Base-by-base conservation (phyloP, 1,140 invertebrate species). In the Drosophila sturtevanti region DNA sequence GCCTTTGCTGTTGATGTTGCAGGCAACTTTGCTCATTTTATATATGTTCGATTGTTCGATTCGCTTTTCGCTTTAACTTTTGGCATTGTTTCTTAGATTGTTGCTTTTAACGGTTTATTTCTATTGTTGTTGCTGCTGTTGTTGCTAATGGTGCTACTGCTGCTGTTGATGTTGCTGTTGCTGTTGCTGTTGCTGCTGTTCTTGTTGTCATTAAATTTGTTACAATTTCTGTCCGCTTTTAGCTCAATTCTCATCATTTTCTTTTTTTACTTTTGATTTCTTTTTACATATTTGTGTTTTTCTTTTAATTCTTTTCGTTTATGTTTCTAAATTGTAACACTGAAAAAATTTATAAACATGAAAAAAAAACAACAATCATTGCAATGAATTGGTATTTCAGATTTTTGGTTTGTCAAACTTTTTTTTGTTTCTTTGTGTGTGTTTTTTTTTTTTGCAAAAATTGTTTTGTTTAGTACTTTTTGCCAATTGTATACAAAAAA, bases 1-100 rank as follows among this genome's bases (percentile, higher is more conserved):
- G 12, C 16, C 72, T 14, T 48, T 71, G 60, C 44, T 76, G 69
- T 55, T 60, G 54, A 37, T 37, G 64, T 62, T 70, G 80, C 72
- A 77, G 77, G 66, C 52, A 31, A 73, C 60, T 68, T 44, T 58
- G 22, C 61, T 82, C 80, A 90, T 89, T 85, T 89, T 86, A 78
- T 59, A 64, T 70, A 27, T 62, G 41, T 79, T 79, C 77, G 62
- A 48, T 66, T 75, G 62, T 51, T 70, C 61, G 59, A 51, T 72
- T 59, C 41, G 63, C 56, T 44, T 67, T 69, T 77, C 63, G 72
- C 68, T 51, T 80, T 77, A 61, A 64, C 68, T 67, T 72, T 77
- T 63, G 77, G 70, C 80, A 84, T 84, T 69, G 59, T 84, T 65
- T 69, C 56, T 72, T 73, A 64, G 81, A 55, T 64, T 72, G 37